Percentiles rank a stretch among this genome's conserved stretches.
phyloP scores from a whole-genome alignment of 2,113 vertebrate genomes.

The Erythrocercus mccallii region DNA sequence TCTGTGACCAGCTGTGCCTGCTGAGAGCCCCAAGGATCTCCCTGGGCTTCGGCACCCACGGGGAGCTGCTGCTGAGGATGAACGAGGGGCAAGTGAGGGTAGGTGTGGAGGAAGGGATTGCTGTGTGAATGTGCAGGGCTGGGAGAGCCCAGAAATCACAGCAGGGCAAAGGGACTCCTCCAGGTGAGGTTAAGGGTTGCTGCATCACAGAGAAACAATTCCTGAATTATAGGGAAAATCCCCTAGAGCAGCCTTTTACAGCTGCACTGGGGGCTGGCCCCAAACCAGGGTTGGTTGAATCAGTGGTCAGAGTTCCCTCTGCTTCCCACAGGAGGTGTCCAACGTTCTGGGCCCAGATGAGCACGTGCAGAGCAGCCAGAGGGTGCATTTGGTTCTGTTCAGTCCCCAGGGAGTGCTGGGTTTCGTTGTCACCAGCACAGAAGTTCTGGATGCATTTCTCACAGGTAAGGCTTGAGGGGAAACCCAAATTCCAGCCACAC shows the following conservation, averaged over 20 bases:
- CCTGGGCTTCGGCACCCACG: constrained; percentile 66
- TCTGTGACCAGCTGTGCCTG: constrained; percentile 84
- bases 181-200: not conserved
- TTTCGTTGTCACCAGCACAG: constrained; percentile 74
- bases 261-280: not conserved
- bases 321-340: constrained; percentile 71
- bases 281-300: not conserved
- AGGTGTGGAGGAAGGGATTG: not conserved
- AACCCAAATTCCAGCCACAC: not conserved
- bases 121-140: not conserved
- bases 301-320: not conserved
- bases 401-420: constrained; percentile 81
- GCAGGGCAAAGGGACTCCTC: not conserved
- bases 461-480: constrained; percentile 65
- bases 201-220: not conserved
- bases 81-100: constrained; percentile 48
- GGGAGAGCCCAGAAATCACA: not conserved
- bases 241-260: not conserved
- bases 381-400: constrained; percentile 82
- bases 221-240: fast-evolving
- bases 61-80: constrained; percentile 76
- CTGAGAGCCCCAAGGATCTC: constrained; percentile 76
- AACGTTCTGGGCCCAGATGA: constrained; percentile 83
- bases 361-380: constrained; percentile 68
- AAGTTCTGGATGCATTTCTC: constrained; percentile 75